Conservation (phyloP, 2,888 invertebrate genomes). For the Synergus laeviventris region DNA sequence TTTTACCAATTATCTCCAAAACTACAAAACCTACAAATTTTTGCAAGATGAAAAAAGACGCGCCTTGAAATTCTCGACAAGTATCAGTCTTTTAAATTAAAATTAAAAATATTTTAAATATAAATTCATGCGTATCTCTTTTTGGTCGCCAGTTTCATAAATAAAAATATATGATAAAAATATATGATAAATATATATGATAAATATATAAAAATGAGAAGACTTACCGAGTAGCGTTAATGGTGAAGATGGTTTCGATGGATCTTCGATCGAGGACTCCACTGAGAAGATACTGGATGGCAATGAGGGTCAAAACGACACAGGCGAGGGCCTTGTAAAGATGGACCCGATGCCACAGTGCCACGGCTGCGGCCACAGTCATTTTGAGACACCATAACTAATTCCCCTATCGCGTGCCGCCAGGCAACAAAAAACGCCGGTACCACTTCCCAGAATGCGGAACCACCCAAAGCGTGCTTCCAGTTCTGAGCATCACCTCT, state of each 20-base stretch:
- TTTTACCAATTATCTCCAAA: too few relatives aligned
- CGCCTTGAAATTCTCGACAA: too few relatives aligned
- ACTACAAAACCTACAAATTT: too few relatives aligned
- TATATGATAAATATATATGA: too few relatives aligned
- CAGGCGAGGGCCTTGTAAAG: constrained; percentile 79
- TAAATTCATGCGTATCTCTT: too few relatives aligned
- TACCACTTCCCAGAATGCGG: constrained; percentile 26
- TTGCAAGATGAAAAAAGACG: too few relatives aligned
- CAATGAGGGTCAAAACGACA: constrained; percentile 81
- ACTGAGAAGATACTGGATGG: constrained; percentile 84
- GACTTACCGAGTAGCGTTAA: constrained; percentile 70
- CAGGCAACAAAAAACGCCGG: constrained; percentile 13
- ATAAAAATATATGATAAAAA: too few relatives aligned
- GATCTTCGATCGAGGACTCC: constrained; percentile 79
- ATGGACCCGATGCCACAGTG: constrained; percentile 77
- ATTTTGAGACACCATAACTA: constrained; percentile 73
- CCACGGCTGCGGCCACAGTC: constrained; percentile 70
- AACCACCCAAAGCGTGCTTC: constrained; percentile 16
- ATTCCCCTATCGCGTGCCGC: constrained; percentile 60
- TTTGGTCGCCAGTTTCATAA: too few relatives aligned
- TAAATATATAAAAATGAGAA: background rate
- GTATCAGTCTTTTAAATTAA: too few relatives aligned
- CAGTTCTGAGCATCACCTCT: constrained; percentile 19
- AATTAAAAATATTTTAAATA: too few relatives aligned
- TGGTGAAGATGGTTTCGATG: constrained; percentile 73